Conservation (phyloP, 2,113 vertebrate genomes). For the Onychostoma macrolepis region DNA sequence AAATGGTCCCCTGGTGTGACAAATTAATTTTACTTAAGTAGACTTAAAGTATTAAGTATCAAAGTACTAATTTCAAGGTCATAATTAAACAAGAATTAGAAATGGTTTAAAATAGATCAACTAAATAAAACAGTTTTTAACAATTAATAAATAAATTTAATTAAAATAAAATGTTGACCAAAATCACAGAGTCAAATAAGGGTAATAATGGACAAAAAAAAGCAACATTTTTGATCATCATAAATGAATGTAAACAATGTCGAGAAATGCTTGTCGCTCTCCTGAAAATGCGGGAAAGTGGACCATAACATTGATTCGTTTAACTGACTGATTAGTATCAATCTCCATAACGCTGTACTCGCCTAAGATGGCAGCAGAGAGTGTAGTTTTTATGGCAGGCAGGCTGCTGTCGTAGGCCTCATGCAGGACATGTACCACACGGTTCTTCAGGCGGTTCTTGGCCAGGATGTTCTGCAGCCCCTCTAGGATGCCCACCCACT, state of each 20-base stretch:
- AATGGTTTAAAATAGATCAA: background rate
- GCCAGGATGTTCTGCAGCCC: slow-evolving; percentile 89
- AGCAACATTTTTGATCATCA: background rate
- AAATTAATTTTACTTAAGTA: background rate
- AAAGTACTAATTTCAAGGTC: too few relatives aligned
- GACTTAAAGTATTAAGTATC: too few relatives aligned
- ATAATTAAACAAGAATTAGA: background rate
- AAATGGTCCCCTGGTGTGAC: background rate
- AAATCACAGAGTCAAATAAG: background rate
- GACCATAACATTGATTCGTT: background rate
- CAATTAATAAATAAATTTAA: too few relatives aligned
- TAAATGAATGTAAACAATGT: background rate
- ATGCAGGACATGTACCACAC: slow-evolving; percentile 85
- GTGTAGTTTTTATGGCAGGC: slow-evolving; percentile 89
- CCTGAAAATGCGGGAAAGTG: background rate
- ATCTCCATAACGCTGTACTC: slow-evolving; percentile 32
- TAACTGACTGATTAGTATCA: background rate
- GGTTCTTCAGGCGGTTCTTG: slow-evolving; percentile 88
- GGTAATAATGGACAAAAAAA: background rate
- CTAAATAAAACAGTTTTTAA: too few relatives aligned
- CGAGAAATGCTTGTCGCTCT: background rate
- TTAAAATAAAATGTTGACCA: background rate
- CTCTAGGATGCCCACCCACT: slow-evolving; percentile 96
- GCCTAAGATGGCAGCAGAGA: slow-evolving; percentile 90
- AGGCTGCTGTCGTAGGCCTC: slow-evolving; percentile 95